phyloP scores from a whole-genome alignment of 2,113 vertebrate species.

The Promerops cafer region DNA sequence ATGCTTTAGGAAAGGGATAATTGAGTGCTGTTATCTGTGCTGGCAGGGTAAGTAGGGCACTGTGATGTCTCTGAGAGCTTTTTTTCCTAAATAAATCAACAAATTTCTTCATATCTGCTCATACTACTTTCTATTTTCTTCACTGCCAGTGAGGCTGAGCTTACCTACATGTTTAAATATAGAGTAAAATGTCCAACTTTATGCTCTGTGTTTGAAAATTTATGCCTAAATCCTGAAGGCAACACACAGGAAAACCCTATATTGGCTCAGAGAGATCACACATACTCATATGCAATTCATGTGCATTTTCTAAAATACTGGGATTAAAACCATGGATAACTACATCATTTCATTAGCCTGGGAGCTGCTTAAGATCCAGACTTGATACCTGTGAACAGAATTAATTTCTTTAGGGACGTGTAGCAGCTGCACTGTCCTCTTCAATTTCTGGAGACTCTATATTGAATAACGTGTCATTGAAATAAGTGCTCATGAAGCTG shows the following conservation, averaged over 20 bases:
- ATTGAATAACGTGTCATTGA: neutral
- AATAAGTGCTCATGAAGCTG: constrained; percentile 41
- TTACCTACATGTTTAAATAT: neutral
- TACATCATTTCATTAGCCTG: constrained; percentile 18
- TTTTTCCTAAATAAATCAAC: neutral
- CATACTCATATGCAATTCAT: neutral
- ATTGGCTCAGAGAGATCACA: neutral
- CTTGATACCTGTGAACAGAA: constrained; percentile 33
- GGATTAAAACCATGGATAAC: constrained; percentile 2
- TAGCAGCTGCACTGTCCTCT: neutral
- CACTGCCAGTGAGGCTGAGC: neutral
- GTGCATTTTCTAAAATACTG: neutral
- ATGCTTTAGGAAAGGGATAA: neutral
- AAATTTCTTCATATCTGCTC: neutral
- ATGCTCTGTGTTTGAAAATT: neutral
- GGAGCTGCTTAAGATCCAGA: constrained; percentile 25
- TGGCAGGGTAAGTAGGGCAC: neutral
- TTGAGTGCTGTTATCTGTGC: neutral
- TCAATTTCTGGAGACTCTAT: neutral
- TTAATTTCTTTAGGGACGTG: constrained; percentile 12
- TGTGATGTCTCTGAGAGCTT: neutral
- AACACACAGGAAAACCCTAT: neutral
- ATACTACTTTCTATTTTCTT: neutral
- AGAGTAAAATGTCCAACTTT: neutral
- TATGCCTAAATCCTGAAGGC: neutral